These are phyloP conservation scores for Ceratina japonica DNA, from an alignment of 1,140 invertebrate species.

Conservation along the genomic window DNA sequence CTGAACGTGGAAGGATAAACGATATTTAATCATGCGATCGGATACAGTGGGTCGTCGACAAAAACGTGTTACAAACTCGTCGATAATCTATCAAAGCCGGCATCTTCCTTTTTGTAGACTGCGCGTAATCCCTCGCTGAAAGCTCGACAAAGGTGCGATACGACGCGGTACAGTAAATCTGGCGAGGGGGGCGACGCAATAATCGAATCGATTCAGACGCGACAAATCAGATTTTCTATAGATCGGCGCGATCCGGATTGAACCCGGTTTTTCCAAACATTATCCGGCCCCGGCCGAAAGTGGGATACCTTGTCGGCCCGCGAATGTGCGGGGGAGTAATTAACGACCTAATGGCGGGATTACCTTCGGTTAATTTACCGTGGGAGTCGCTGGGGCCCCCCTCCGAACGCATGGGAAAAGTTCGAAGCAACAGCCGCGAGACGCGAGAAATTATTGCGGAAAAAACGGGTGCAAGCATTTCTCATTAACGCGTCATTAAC, in stretches of 20 bases:
- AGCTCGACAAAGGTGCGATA: too few relatives aligned
- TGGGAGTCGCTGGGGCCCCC: slow-evolving; percentile 24
- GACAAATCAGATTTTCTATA: background rate
- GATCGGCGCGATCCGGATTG: background rate
- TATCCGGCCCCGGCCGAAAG: background rate
- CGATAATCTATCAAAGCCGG: background rate
- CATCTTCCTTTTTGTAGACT: too few relatives aligned
- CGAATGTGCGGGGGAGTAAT: background rate
- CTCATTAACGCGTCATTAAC: slow-evolving; percentile 61
- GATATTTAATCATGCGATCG: background rate
- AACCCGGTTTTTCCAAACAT: background rate
- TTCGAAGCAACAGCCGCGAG: slow-evolving; percentile 31
- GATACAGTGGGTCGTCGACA: background rate
- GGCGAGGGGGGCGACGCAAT: background rate
- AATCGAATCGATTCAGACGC: background rate
- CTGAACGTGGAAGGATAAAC: background rate
- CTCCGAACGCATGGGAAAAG: slow-evolving; percentile 42
- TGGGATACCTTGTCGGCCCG: background rate
- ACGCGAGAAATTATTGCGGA: slow-evolving; percentile 45
- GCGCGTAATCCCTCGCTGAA: too few relatives aligned
- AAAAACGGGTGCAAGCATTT: slow-evolving; percentile 36
- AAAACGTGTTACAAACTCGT: background rate
- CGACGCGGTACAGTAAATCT: background rate
- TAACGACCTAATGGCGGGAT: slow-evolving; percentile 14
- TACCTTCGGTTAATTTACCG: slow-evolving; percentile 28